Percentiles rank a stretch among this genome's conserved stretches.
Conservation (phyloP, 1,140 invertebrate genomes). For the Drosophila funebris region DNA sequence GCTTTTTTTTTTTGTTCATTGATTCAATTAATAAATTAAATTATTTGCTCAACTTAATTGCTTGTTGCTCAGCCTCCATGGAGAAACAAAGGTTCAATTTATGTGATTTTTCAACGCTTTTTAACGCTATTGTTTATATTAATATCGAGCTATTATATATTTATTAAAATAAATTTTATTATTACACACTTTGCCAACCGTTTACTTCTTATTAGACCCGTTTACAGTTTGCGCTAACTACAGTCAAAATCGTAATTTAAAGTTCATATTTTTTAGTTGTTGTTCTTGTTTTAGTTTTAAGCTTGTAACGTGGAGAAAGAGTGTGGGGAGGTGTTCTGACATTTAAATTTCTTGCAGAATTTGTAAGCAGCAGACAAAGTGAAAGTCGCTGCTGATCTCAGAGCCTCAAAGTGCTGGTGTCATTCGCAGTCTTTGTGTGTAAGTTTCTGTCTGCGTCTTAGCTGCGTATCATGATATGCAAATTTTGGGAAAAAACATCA, state of each 20-base stretch:
- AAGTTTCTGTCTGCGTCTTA: slow-evolving; percentile 34
- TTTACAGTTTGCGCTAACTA: not conserved
- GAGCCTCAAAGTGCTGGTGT: slow-evolving; percentile 36
- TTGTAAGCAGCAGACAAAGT: slow-evolving; percentile 57
- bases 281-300: slow-evolving; percentile 7
- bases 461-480: slow-evolving; percentile 76
- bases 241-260: slow-evolving; percentile 27
- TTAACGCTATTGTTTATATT: slow-evolving; percentile 60
- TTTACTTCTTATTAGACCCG: not conserved
- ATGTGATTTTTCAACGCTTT: slow-evolving; percentile 49
- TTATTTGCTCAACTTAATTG: slow-evolving; percentile 75
- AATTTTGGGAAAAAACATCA: slow-evolving; percentile 54
- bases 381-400: slow-evolving; percentile 57
- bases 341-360: slow-evolving; percentile 48
- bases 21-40: slow-evolving; percentile 70
- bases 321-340: not conserved
- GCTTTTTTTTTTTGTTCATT: slow-evolving; percentile 12
- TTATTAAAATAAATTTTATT: slow-evolving; percentile 64
- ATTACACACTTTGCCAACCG: slow-evolving; percentile 19
- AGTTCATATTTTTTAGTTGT: slow-evolving; percentile 16
- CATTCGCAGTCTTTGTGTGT: slow-evolving; percentile 11
- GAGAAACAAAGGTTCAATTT: slow-evolving; percentile 60
- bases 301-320: not conserved
- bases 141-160: slow-evolving; percentile 63
- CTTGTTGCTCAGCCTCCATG: slow-evolving; percentile 46